These are phyloP conservation scores for Hydraecia micacea DNA, from an alignment of 2,888 invertebrate species.

Conservation along the genomic window DNA sequence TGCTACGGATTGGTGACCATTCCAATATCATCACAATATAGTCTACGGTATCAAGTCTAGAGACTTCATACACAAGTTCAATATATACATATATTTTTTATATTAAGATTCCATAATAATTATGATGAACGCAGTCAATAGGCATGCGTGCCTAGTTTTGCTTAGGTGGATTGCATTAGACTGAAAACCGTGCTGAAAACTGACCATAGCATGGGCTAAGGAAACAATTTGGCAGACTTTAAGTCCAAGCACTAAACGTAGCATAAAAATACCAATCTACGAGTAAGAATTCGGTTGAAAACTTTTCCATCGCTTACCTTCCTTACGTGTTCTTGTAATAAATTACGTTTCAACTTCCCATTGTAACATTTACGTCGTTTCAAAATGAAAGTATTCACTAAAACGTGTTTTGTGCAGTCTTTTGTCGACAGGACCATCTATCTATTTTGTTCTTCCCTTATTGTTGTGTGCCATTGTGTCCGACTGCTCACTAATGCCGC, in stretches of 20 bases:
- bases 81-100: neutral
- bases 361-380: slow-evolving; percentile 51
- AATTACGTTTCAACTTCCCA: slow-evolving; percentile 41
- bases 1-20: neutral
- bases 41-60: neutral
- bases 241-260: neutral
- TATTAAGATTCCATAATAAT: no score
- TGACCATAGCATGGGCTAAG: neutral
- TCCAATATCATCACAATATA: neutral
- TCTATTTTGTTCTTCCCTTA: slow-evolving; percentile 54
- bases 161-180: neutral
- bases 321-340: slow-evolving; percentile 28
- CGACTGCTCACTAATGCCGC: slow-evolving; percentile 36
- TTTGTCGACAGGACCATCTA: slow-evolving; percentile 52
- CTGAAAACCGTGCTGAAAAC: neutral
- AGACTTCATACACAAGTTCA: neutral
- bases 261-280: slow-evolving; percentile 11
- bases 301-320: slow-evolving; percentile 9
- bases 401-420: slow-evolving; percentile 52
- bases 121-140: neutral
- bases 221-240: no score
- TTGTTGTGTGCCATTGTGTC: slow-evolving; percentile 59
- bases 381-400: slow-evolving; percentile 58
- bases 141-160: neutral
- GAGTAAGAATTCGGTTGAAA: neutral